These are phyloP conservation scores for Melanaphis sacchari DNA, from an alignment of 1,140 invertebrate genomes.

Conservation along the genomic window DNA sequence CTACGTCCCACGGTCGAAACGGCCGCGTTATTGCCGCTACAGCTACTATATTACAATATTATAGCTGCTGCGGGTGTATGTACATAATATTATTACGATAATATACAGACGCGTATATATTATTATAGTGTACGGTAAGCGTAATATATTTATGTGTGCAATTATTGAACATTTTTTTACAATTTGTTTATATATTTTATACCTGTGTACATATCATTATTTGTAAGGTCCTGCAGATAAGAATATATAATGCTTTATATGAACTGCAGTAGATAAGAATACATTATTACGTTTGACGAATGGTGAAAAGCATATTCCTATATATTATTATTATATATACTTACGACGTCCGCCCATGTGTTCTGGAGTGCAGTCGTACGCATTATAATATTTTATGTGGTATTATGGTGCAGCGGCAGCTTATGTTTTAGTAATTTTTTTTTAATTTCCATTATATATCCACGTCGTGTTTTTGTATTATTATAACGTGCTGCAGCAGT, in stretches of 20 bases:
- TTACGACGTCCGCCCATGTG: not conserved
- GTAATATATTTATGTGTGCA: not conserved
- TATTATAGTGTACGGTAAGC: not conserved
- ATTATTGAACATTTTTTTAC: constrained; percentile 16
- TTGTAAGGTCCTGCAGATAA: not conserved
- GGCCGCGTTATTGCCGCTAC: not conserved
- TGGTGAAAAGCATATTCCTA: not conserved
- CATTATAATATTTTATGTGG: not conserved
- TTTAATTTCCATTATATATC: not conserved
- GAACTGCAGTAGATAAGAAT: not conserved
- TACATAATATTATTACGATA: not conserved
- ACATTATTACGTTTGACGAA: not conserved
- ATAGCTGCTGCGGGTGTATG: not conserved
- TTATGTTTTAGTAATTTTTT: not conserved
- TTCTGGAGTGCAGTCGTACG: not conserved
- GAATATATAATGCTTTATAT: not conserved
- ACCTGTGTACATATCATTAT: not conserved
- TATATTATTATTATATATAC: not conserved
- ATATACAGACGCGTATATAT: not conserved
- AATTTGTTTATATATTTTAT: not conserved
- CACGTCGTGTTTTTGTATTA: not conserved
- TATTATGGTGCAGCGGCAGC: too few relatives aligned
- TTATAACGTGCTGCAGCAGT: not conserved
- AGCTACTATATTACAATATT: constrained; percentile 13
- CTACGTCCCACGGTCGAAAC: constrained; percentile 10